Evolutionary conservation across 2,888 invertebrate genomes (phyloP), one percentile per base, ranked within the genome.

Genomic region (Isoperla grammatica): DNA sequence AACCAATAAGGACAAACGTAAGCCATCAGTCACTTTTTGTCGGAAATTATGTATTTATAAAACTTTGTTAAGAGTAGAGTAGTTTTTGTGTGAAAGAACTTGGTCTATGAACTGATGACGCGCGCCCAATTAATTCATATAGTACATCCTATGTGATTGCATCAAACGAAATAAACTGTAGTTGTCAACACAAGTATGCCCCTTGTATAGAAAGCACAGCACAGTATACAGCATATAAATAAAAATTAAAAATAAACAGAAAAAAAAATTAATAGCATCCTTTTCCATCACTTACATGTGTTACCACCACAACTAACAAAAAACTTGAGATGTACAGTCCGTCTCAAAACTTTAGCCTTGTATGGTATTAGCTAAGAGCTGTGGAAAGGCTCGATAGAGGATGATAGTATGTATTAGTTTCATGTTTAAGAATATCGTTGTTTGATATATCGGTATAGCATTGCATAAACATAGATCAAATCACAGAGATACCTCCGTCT

Each of bases 281-380:
- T 49, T 49, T 49, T 49, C 49, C 49, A 49, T 49, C 49, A 49
- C 49, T 49, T 49, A 13, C 49, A 49, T 49, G 49, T 49, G 49
- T 49, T 49, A 49, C 49, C 49, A 49, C 49, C 15, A 49, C 49
- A 29, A 29, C 29, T 23, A 29, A 46, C 49, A 49, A 49, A 35
- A 40, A 40, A 40, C 46, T 46, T 46, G 20, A 19, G 22, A n/a
- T 29, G 23, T 49, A 49, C 29, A 49, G 49, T 23, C 23, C 29
- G 29, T 9, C 3, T 35, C 22, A 49, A 29, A 49, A 49, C n/a
- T 29, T 8, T 8, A 29, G 5, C 5, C 29, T 29, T 4, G 29
- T 29, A 8, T 29, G 4, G 29, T 6, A 29, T 29, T 29, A 4
- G 29, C 29, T 45, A 22, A 9, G 46, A 22, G 46, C 22, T 46